Conservation (phyloP, 2,888 invertebrate genomes). For the Apamea crenata region DNA sequence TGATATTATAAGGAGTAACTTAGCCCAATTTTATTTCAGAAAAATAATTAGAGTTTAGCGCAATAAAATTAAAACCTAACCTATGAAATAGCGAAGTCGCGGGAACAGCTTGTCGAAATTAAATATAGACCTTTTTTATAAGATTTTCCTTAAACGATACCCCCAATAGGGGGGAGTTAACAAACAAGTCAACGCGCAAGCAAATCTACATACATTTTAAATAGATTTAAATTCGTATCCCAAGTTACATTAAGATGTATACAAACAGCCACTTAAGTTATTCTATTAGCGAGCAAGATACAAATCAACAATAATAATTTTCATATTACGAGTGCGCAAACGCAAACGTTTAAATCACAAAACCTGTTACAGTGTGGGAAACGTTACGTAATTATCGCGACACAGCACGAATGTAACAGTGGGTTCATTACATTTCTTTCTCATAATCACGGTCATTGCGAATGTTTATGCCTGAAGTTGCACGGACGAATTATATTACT, state of each 20-base stretch:
- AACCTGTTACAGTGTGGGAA: slow-evolving; percentile 70
- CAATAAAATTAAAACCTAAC: too few relatives aligned
- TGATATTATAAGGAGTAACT: too few relatives aligned
- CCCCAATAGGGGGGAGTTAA: not conserved
- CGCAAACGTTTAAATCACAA: slow-evolving; percentile 64
- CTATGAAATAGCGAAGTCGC: too few relatives aligned
- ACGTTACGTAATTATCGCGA: slow-evolving; percentile 67
- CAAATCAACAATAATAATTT: slow-evolving; percentile 66
- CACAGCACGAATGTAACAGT: slow-evolving; percentile 63
- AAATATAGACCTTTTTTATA: not conserved
- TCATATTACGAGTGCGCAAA: slow-evolving; percentile 64
- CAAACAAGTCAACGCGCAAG: not conserved
- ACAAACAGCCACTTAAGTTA: slow-evolving; percentile 41
- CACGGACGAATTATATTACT: not conserved
- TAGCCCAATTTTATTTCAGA: too few relatives aligned
- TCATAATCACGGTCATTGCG: slow-evolving; percentile 35
- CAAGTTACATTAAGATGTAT: slow-evolving; percentile 31
- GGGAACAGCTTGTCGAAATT: too few relatives aligned
- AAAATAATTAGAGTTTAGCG: too few relatives aligned
- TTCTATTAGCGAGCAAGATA: slow-evolving; percentile 48
- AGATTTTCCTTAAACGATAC: slow-evolving; percentile 7
- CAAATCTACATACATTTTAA: slow-evolving; percentile 11
- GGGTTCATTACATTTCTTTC: slow-evolving; percentile 58
- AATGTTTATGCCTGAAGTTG: not conserved
- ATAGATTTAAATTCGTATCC: slow-evolving; percentile 17